Evolutionary conservation across 2,888 invertebrate genomes (phyloP).

Genomic region (Drosophila quinaria): DNA sequence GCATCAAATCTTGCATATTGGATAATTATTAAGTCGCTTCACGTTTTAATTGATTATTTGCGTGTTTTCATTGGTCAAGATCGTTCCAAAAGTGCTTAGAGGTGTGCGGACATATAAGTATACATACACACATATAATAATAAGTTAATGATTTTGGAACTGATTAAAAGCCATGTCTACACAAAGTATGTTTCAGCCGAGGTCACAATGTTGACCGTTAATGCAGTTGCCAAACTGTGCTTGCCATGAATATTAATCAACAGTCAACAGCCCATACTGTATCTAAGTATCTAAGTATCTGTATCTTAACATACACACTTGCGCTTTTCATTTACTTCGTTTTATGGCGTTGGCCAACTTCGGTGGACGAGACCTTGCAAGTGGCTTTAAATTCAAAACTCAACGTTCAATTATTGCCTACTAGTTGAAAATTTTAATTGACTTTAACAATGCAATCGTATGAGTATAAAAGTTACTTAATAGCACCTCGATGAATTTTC

Average conservation of each 20-base stretch:
- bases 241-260: slow-evolving; percentile 63
- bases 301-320: not conserved
- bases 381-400: slow-evolving; percentile 52
- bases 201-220: slow-evolving; percentile 60
- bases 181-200: slow-evolving; percentile 35
- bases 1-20: not conserved
- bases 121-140: not conserved
- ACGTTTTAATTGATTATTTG: slow-evolving; percentile 27
- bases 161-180: slow-evolving; percentile 15
- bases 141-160: slow-evolving; percentile 36
- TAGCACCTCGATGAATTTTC: slow-evolving; percentile 17
- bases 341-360: slow-evolving; percentile 73
- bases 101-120: slow-evolving; percentile 46
- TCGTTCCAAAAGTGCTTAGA: slow-evolving; percentile 23
- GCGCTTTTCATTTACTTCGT: slow-evolving; percentile 40
- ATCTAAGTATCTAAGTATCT: slow-evolving; percentile 10
- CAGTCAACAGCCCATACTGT: not conserved
- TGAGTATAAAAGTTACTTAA: slow-evolving; percentile 31
- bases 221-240: slow-evolving; percentile 62
- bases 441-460: slow-evolving; percentile 35
- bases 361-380: slow-evolving; percentile 68
- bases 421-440: slow-evolving; percentile 54
- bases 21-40: slow-evolving; percentile 39
- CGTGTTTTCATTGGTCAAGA: slow-evolving; percentile 32
- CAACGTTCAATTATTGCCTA: slow-evolving; percentile 28